Base-by-base conservation (phyloP, 2,888 invertebrate species). In the Trachelus troglodyta region DNA sequence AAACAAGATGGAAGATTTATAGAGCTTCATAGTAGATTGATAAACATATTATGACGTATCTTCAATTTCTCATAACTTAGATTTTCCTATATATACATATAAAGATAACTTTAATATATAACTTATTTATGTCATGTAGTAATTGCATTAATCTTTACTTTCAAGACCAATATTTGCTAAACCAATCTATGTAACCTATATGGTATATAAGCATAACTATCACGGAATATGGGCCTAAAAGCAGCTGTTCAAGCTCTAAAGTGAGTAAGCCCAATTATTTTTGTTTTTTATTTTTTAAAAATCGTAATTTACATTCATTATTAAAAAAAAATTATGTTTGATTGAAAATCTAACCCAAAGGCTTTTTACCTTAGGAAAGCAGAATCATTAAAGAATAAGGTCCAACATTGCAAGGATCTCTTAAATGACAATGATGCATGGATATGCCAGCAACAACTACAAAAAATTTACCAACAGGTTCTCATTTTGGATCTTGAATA, bases 401-500 rank as follows among this genome's bases (percentile, higher is more conserved):
- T 96, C 83, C 93, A 94, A 85, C 93, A 93, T 90, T 94, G 94
- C 87, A 94, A 94, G 90, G 95, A 94, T 83, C 85, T 92, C 73
- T 83, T 92, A 69, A 92, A 92, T 77, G 92, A 91, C 83, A 88
- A 91, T 89, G 90, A 93, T 91, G 91, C 93, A 56, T 93, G 93
- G 92, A 91, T 92, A 78, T 92, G 92, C 75, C 92, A 92, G 80
- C 91, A 92, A 69, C 92, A 92, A 79, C 83, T 92, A 76, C 92
- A 92, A 84, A 92, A 92, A 80, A 91, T 91, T 80, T 89, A 90
- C 80, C 90, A 91, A 75, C 90, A 90, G 84, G 94, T 97, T 76
- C 92, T 97, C 80, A 94, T 97, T 76, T 92, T 95, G 78, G 97
- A 97, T 91, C 92, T 97, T 85, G 97, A 97, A 90, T 97, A 96